A percentile compares a stretch with the other conserved stretches of the same genome.
phyloP scores from a whole-genome alignment of 2,113 vertebrate genomes.

The Lasiurus borealis region DNA sequence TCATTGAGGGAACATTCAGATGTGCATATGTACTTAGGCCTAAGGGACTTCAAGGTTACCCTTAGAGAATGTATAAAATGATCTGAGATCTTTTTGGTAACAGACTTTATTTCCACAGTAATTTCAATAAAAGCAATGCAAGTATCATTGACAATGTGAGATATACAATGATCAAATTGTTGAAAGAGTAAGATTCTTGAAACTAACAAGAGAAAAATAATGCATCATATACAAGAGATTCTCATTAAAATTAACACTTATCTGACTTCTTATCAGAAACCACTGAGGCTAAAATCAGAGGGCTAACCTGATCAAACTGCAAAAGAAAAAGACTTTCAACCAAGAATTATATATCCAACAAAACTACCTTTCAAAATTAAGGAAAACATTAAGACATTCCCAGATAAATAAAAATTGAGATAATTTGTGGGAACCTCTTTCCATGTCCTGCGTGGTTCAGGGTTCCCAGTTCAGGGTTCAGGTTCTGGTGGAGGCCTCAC shows the following conservation, averaged over 20 bases:
- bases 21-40: not conserved
- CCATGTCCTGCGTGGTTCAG: too few species aligned
- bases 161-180: not conserved
- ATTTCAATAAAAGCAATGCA: not conserved
- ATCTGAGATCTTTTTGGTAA: not conserved
- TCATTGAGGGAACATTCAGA: not conserved
- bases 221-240: not conserved
- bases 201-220: conserved; percentile 9
- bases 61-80: not conserved
- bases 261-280: conserved; percentile 8
- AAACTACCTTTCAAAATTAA: not conserved
- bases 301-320: not conserved
- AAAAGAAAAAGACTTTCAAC: not conserved
- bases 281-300: not conserved
- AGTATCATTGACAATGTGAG: not conserved
- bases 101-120: not conserved
- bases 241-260: not conserved
- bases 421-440: too few species aligned
- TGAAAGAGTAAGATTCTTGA: not conserved
- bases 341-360: conserved; percentile 23
- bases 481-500: too few species aligned
- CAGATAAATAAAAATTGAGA: not conserved
- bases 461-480: too few species aligned
- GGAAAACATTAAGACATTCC: not conserved
- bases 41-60: not conserved